These are phyloP conservation scores for Brachionus rubens DNA, from an alignment of 1,140 invertebrate species.

Conservation along the genomic window DNA sequence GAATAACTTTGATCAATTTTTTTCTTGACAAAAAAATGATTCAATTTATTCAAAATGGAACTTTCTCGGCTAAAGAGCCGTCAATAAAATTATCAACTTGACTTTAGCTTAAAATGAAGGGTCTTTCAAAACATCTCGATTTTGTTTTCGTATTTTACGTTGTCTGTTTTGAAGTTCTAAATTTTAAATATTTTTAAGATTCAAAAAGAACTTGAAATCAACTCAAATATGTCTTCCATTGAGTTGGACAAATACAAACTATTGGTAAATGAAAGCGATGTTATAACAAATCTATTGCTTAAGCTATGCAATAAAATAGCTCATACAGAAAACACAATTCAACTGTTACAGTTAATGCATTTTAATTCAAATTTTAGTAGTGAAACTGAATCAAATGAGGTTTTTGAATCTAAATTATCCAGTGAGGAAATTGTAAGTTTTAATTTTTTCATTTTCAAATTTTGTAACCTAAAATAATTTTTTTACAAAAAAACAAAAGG, in stretches of 20 bases:
- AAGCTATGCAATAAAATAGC: constrained; percentile 43
- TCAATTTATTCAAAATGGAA: no score
- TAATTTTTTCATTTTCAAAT: not conserved
- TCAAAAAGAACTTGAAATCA: constrained; percentile 27
- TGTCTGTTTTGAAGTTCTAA: not conserved
- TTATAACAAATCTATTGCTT: constrained; percentile 18
- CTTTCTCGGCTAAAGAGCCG: no score
- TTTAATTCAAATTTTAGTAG: not conserved
- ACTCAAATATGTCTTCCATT: not conserved
- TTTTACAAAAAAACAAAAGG: not conserved
- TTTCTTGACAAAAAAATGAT: no score
- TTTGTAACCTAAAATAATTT: not conserved
- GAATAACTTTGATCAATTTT: no score
- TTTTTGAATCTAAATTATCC: not conserved
- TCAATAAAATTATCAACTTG: no score
- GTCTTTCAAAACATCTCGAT: no score
- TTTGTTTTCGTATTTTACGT: no score
- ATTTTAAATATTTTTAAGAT: not conserved
- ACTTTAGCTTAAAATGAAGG: no score
- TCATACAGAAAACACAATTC: constrained; percentile 24
- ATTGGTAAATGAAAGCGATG: constrained; percentile 27
- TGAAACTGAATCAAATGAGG: not conserved
- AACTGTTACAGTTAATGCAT: constrained; percentile 10
- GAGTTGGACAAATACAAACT: constrained; percentile 39
- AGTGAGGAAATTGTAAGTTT: constrained; percentile 14